Evolutionary conservation across 2,113 vertebrate genomes (phyloP).

Genomic region (Apus apus): DNA sequence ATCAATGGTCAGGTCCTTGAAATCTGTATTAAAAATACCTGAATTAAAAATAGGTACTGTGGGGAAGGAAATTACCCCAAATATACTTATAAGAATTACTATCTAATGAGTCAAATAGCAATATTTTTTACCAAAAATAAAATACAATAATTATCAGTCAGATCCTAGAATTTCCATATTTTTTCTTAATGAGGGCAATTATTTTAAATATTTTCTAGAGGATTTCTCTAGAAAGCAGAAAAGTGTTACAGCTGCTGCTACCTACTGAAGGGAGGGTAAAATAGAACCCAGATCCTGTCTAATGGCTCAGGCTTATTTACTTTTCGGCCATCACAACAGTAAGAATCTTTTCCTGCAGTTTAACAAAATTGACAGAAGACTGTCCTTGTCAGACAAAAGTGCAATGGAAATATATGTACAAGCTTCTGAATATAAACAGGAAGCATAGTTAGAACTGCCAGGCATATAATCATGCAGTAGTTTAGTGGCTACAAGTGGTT

Average conservation of each 20-base stretch:
- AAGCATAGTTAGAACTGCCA: not conserved
- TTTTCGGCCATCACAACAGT: not conserved
- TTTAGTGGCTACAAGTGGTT: not conserved
- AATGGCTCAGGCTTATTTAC: not conserved
- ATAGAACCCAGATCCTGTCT: not conserved
- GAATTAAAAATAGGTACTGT: not conserved
- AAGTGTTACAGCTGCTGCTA: not conserved
- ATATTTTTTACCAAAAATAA: not conserved
- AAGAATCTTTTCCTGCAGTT: not conserved
- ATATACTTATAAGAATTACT: not conserved
- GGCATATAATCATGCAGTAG: not conserved
- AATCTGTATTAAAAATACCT: not conserved
- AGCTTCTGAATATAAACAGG: not conserved
- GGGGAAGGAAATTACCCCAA: not conserved
- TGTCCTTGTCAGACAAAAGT: not conserved
- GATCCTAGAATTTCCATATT: not conserved
- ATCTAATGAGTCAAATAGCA: not conserved
- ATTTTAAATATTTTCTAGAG: not conserved
- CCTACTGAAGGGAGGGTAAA: not conserved
- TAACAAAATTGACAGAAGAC: not conserved
- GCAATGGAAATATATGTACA: not conserved
- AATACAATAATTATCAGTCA: not conserved
- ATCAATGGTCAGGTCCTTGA: not conserved
- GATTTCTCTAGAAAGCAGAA: not conserved
- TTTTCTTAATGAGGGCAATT: not conserved